Base-by-base conservation (phyloP, 2,888 invertebrate genomes). In the Euproctis similis region DNA sequence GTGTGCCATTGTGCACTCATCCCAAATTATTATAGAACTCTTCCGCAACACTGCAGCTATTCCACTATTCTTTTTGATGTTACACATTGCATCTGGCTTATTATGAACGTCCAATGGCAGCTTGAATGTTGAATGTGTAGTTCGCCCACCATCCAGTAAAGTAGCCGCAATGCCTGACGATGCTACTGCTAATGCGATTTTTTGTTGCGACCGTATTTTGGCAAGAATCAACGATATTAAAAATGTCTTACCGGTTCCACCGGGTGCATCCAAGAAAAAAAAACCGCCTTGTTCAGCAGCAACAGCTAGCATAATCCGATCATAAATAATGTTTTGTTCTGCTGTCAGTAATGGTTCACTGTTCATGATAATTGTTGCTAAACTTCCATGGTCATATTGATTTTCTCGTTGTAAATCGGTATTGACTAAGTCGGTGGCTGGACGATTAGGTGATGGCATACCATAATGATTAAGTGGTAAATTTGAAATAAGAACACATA, bases 381-480 rank as follows among this genome's bases (percentile, higher is more conserved):
- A 22, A 12, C 8, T 12, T 22, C 12, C 25, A 26, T 31, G 26
- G 11, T 34, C 25, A 21, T 29, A 35, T 30, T 25, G 31, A 28
- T 25, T 45, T 50, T 54, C 54, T 36, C 50, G 36, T 35, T 46
- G 33, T 11, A 25, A 14, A 14, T 53, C 35, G 20, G 35, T 38
- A 34, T 52, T 46, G n/a, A 30, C n/a, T 25, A 30, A 36, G 24
- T 49, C 42, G 14, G 36, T 27, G 10, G 38, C 36, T 18, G 34
- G 29, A 16, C 36, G 39, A 42, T 36, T 33, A 24, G 38, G 40
- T 31, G 47, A 38, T 25, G 36, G 21, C 46, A 59, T 49, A 41
- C 55, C 53, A 30, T 32, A 56, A 41, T 53, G 36, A 34, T n/a
- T 38, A 27, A 40, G 36, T 43, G 39, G 37, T 30, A 29, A 42